phyloP scores from a whole-genome alignment of 1,140 invertebrate genomes.

The Zaprionus ghesquierei region DNA sequence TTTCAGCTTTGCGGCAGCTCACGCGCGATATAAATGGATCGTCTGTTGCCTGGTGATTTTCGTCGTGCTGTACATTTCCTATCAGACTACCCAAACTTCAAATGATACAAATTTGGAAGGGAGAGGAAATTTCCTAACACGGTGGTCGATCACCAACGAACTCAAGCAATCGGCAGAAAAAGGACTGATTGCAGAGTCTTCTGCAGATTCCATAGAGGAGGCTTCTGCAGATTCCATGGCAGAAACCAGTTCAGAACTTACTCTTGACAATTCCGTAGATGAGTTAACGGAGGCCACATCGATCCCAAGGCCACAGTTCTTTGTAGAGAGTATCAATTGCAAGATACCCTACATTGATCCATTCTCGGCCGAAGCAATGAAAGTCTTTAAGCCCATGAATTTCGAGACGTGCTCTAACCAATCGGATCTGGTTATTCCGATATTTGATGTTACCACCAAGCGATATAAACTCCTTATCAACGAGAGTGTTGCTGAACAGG shows the following conservation, averaged over 20 bases:
- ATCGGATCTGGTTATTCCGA: slow-evolving; percentile 45
- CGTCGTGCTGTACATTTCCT: background rate
- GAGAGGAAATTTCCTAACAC: background rate
- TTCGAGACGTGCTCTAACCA: slow-evolving; percentile 58
- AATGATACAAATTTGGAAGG: background rate
- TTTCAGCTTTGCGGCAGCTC: background rate
- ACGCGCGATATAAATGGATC: slow-evolving; percentile 20
- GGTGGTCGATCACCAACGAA: no score
- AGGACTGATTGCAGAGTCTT: no score
- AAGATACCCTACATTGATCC: slow-evolving; percentile 62
- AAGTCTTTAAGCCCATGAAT: slow-evolving; percentile 5
- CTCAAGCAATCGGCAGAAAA: no score
- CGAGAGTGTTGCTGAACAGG: slow-evolving; percentile 29
- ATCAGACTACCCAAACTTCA: background rate
- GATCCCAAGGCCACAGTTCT: slow-evolving; percentile 8
- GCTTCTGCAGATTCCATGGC: no score
- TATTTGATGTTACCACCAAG: slow-evolving; percentile 40
- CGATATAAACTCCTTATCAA: slow-evolving; percentile 54
- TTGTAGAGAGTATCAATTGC: slow-evolving; percentile 44
- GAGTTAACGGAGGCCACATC: background rate
- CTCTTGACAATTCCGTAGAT: no score
- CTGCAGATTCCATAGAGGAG: no score
- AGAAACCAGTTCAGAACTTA: no score
- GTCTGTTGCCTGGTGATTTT: background rate
- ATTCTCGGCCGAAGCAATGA: slow-evolving; percentile 40